phyloP scores from a whole-genome alignment of 2,888 invertebrate genomes.

The Tribolium freemani region DNA sequence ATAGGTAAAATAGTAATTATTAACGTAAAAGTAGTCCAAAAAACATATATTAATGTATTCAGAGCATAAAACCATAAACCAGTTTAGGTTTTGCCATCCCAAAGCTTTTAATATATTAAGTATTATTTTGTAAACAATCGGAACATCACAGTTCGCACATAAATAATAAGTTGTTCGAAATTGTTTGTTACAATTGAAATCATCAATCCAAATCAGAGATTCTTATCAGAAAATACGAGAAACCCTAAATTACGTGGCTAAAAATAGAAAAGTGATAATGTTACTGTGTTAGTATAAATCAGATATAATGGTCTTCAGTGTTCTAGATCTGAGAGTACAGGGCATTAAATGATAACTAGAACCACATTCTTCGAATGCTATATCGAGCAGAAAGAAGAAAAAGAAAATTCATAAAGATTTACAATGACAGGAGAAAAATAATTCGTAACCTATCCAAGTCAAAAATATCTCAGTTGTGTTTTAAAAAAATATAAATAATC shows the following conservation, averaged over 20 bases:
- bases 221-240: not conserved
- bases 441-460: not conserved
- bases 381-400: slow-evolving; percentile 1
- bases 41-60: no score
- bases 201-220: not conserved
- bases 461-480: slow-evolving; percentile 17
- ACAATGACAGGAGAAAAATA: not conserved
- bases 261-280: not conserved
- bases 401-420: not conserved
- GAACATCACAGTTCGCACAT: not conserved
- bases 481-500: slow-evolving; percentile 30
- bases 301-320: slow-evolving; percentile 6
- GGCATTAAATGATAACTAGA: slow-evolving; percentile 27
- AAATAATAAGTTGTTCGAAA: no score
- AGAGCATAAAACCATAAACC: no score
- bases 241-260: not conserved
- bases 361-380: slow-evolving; percentile 36
- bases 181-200: not conserved
- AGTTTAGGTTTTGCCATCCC: not conserved
- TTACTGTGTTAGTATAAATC: slow-evolving; percentile 14
- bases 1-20: no score
- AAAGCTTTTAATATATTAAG: not conserved
- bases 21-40: no score
- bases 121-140: not conserved
- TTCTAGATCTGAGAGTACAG: slow-evolving; percentile 20